These are phyloP conservation scores for Lichenostomus cassidix DNA, from an alignment of 2,113 vertebrate genomes.

Conservation along the genomic window DNA sequence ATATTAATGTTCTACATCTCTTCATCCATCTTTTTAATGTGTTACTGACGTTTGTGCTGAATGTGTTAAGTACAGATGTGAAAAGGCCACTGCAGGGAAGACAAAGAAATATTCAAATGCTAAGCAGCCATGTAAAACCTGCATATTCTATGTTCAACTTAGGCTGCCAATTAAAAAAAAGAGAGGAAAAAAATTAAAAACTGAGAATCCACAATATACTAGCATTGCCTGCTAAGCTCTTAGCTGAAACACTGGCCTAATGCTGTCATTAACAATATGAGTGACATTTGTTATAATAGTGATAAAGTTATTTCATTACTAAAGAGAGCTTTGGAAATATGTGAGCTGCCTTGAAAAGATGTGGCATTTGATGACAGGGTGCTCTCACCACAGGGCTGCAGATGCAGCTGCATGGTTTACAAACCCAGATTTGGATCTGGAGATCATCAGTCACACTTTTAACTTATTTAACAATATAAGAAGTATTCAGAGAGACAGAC, in stretches of 20 bases:
- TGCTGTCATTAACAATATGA: not conserved
- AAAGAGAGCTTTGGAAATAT: not conserved
- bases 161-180: not conserved
- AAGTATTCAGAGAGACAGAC: not conserved
- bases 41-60: not conserved
- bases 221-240: not conserved
- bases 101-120: not conserved
- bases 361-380: not conserved
- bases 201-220: not conserved
- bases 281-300: not conserved
- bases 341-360: not conserved
- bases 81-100: not conserved
- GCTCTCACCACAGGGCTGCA: not conserved
- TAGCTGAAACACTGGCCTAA: not conserved
- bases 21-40: not conserved
- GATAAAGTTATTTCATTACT: conserved; percentile 4
- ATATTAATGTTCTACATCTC: not conserved
- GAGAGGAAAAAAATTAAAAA: not conserved
- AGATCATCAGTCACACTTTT: not conserved
- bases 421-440: not conserved
- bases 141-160: not conserved
- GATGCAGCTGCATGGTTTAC: not conserved
- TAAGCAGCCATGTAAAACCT: not conserved
- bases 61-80: not conserved
- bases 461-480: not conserved